Evolutionary conservation across 2,797 vertebrate genomes (phyloP).

Genomic region (Smutsia gigantea): DNA sequence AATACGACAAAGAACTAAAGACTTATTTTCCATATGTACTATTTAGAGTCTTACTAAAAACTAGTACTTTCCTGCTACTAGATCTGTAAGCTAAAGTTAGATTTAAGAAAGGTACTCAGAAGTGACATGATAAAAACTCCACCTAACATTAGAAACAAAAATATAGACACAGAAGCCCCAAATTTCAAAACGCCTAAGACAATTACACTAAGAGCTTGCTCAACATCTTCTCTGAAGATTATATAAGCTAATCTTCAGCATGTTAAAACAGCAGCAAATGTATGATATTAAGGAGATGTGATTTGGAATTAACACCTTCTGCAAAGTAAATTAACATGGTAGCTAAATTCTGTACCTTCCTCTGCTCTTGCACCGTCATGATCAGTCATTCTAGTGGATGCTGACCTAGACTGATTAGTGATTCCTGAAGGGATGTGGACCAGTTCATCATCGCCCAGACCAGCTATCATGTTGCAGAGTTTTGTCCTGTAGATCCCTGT

Average conservation of each 20-base stretch:
- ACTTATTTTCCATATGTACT: not conserved
- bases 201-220: slow-evolving; percentile 21
- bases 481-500: slow-evolving; percentile 90
- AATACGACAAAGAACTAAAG: not conserved
- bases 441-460: slow-evolving; percentile 90
- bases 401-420: slow-evolving; percentile 89
- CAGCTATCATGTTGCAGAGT: slow-evolving; percentile 90
- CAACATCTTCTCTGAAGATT: slow-evolving; percentile 45
- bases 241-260: slow-evolving; percentile 28
- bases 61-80: slow-evolving; percentile 30
- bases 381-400: slow-evolving; percentile 90
- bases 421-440: slow-evolving; percentile 89
- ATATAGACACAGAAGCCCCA: slow-evolving; percentile 13
- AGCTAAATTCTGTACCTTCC: slow-evolving; percentile 89
- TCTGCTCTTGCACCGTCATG: slow-evolving; percentile 90
- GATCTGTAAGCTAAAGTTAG: slow-evolving; percentile 21
- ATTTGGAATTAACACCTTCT: slow-evolving; percentile 81
- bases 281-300: slow-evolving; percentile 46
- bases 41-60: not conserved
- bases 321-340: slow-evolving; percentile 82
- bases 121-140: slow-evolving; percentile 34
- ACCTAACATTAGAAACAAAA: slow-evolving; percentile 45
- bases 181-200: slow-evolving; percentile 39
- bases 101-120: slow-evolving; percentile 40
- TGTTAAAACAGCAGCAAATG: slow-evolving; percentile 34